Evolutionary conservation across 2,888 invertebrate species (phyloP).

Genomic region (Synanthedon myopaeformis): DNA sequence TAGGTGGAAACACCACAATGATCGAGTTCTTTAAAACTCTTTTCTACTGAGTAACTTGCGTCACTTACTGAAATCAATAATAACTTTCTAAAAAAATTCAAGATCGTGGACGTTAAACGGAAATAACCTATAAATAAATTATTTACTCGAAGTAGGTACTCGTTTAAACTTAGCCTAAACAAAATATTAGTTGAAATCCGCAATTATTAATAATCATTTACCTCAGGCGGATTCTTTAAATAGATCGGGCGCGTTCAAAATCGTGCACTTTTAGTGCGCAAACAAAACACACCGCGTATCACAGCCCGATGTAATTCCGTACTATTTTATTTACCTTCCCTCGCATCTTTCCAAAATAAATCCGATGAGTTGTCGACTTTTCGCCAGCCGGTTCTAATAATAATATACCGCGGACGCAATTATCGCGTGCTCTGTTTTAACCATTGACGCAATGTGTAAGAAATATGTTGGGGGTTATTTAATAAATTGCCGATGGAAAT

Average conservation of each 20-base stretch:
- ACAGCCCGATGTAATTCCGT: slow-evolving; percentile 35
- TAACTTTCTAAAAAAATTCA: too few species aligned
- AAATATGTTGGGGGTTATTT: slow-evolving; percentile 60
- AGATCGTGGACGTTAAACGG: too few species aligned
- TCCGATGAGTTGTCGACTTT: slow-evolving; percentile 55
- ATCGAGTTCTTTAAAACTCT: too few species aligned
- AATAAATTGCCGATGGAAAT: slow-evolving; percentile 43
- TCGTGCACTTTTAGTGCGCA: slow-evolving; percentile 27
- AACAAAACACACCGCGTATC: slow-evolving; percentile 45
- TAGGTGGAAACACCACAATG: too few species aligned
- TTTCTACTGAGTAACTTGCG: too few species aligned
- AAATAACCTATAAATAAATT: too few species aligned
- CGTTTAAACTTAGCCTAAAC: slow-evolving; percentile 47
- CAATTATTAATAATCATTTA: slow-evolving; percentile 52
- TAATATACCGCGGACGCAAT: slow-evolving; percentile 55
- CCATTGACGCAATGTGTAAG: slow-evolving; percentile 65
- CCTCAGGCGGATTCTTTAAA: slow-evolving; percentile 31
- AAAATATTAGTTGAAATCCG: slow-evolving; percentile 48
- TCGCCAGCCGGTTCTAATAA: slow-evolving; percentile 59
- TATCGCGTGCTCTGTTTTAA: slow-evolving; percentile 53
- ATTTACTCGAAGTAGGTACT: slow-evolving; percentile 15
- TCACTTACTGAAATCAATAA: too few species aligned
- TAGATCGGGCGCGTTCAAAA: slow-evolving; percentile 33
- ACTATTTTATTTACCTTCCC: slow-evolving; percentile 62
- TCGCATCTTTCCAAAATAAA: slow-evolving; percentile 55